Evolutionary conservation across 2,113 vertebrate genomes (phyloP).

Genomic region (Puffinus mauretanicus): DNA sequence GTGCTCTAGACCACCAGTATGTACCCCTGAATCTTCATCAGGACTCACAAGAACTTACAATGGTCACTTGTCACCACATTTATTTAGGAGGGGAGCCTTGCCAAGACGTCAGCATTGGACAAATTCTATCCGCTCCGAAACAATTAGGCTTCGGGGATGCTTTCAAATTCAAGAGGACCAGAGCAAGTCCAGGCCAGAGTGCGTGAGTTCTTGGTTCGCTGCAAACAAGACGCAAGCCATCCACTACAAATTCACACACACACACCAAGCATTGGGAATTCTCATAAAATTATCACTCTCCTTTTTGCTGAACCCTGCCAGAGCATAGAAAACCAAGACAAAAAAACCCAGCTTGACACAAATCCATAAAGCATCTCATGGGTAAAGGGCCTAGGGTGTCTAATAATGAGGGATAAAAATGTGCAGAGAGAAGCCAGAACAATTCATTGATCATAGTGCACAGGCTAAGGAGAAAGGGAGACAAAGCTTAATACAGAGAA

Average conservation of each 20-base stretch:
- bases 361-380: background rate
- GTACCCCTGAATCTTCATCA: background rate
- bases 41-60: background rate
- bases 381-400: background rate
- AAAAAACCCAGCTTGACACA: background rate
- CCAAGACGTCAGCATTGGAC: background rate
- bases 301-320: background rate
- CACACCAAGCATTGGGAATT: background rate
- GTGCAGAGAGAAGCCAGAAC: background rate
- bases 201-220: background rate
- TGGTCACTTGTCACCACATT: background rate
- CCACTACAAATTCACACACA: background rate
- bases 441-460: background rate
- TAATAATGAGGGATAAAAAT: background rate
- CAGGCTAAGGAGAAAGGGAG: background rate
- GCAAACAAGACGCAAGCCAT: background rate
- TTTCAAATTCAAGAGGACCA: background rate
- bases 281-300: conserved; percentile 1
- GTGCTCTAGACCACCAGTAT: background rate
- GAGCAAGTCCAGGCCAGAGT: background rate
- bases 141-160: background rate
- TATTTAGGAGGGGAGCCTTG: background rate
- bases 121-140: background rate
- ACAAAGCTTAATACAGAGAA: background rate
- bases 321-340: background rate